Percentiles rank a stretch among this genome's conserved stretches.
Conservation (phyloP, 35 echinoderm and acorn worm species). For the Acanthaster planci region DNA sequence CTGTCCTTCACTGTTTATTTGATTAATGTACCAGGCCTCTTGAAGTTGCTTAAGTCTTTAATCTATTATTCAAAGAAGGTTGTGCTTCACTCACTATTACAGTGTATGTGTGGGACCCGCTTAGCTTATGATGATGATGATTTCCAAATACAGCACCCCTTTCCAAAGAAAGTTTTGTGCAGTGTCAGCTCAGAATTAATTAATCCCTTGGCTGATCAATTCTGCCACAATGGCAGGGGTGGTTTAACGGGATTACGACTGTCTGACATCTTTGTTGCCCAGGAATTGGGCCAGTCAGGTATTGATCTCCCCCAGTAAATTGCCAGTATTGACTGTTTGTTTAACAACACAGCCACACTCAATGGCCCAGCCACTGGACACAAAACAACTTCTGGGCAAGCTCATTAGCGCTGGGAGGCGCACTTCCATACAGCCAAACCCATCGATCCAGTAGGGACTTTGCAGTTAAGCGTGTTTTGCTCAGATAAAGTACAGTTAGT, state of each 20-base stretch:
- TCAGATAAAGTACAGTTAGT: too few relatives aligned
- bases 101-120: too few relatives aligned
- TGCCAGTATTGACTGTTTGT: constrained; percentile 24
- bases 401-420: constrained; percentile 15
- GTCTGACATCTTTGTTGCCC: too few relatives aligned
- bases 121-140: too few relatives aligned
- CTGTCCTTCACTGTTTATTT: too few relatives aligned
- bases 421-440: not conserved
- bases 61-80: too few relatives aligned
- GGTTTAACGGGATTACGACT: not conserved
- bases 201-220: constrained; percentile 3
- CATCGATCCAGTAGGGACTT: too few relatives aligned
- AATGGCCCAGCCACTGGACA: not conserved
- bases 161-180: not conserved
- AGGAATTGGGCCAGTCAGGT: not conserved
- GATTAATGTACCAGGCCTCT: too few relatives aligned
- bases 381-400: not conserved
- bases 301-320: constrained; percentile 1
- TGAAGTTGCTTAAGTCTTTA: too few relatives aligned
- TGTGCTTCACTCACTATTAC: too few relatives aligned
- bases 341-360: constrained; percentile 5
- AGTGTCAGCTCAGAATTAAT: constrained; percentile 21
- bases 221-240: not conserved
- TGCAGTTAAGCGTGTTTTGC: too few relatives aligned
- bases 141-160: too few relatives aligned